Base-by-base conservation (phyloP, 2,113 vertebrate genomes). In the Cervus canadensis region DNA sequence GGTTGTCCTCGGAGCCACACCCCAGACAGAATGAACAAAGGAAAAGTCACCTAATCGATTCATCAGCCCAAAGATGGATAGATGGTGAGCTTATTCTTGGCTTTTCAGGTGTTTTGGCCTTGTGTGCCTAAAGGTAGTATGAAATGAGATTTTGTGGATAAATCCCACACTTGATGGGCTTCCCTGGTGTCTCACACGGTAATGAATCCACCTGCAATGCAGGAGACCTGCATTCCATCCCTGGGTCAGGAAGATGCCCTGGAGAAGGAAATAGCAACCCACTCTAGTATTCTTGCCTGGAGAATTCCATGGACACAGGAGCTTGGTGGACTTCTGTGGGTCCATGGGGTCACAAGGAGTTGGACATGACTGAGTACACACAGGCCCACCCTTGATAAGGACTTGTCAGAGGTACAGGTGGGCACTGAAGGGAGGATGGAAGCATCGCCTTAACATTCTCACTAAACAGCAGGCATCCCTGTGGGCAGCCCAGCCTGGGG, bases 61-160 rank as follows among this genome's bases (percentile, higher is more conserved):
- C 0, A 0, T 17, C 2, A 7, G 15, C 50, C 36, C 12, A 7
- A 25, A 36, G 59, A 4, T 1, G 2, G 52, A 25, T 2, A 1
- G 85, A 14, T 3, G 1, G 6, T 3, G 36, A 25, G 4, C 14
- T 62, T 33, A 2, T 8, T 64, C 54, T 60, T 7, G 23, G 2
- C 40, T 54, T 82, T 19, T 25, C 11, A 8, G 57, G 36, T 43
- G 13, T 84, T 54, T 28, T 11, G 82, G 23, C 30, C 25, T 33
- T 21, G 4, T 43, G 19, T 43, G 16, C 36, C 81, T 52, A 21
- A 57, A 57, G 40, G 52, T 33, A 17, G 71, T 17, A 5, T 43
- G 8, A 26, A 11, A 14, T 43, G 78, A 74, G 4, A 8, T 2
- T 2, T 3, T 67, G 48, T 40, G 45, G n/a, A 28, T 83, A 45